These are phyloP conservation scores for Koerneria pararmatus DNA, from an alignment of 2,888 invertebrate genomes.

Conservation along the genomic window DNA sequence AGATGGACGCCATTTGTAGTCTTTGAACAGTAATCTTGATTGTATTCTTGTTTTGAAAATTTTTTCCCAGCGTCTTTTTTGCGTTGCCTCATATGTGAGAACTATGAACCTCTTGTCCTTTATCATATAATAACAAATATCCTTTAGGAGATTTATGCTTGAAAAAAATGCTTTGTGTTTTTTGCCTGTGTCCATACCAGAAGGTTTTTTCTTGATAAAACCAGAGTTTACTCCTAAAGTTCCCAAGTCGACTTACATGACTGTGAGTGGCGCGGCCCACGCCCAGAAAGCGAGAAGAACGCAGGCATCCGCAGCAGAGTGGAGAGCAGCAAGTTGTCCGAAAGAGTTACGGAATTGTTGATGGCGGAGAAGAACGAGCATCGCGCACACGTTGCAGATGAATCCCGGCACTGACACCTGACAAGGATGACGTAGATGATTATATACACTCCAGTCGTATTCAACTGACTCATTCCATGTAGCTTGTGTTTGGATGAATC, in stretches of 20 bases:
- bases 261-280: neutral
- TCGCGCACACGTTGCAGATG: neutral
- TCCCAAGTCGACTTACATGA: neutral
- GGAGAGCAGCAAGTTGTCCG: neutral
- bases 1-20: too few species aligned
- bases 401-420: neutral
- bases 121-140: neutral
- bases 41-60: too few species aligned
- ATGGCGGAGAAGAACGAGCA: neutral
- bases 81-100: too few species aligned
- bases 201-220: too few species aligned
- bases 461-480: too few species aligned
- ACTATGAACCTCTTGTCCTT: neutral
- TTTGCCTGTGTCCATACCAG: too few species aligned
- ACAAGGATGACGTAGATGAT: neutral
- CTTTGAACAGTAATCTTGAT: too few species aligned
- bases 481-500: too few species aligned
- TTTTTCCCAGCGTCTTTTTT: too few species aligned
- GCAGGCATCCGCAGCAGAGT: neutral
- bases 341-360: constrained; percentile 2
- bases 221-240: neutral
- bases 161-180: too few species aligned
- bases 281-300: neutral
- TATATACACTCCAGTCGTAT: too few species aligned
- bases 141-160: neutral